Percentiles rank a stretch among this genome's conserved stretches.
Conservation (phyloP, 1,140 invertebrate genomes). For the Conus ventricosus region DNA sequence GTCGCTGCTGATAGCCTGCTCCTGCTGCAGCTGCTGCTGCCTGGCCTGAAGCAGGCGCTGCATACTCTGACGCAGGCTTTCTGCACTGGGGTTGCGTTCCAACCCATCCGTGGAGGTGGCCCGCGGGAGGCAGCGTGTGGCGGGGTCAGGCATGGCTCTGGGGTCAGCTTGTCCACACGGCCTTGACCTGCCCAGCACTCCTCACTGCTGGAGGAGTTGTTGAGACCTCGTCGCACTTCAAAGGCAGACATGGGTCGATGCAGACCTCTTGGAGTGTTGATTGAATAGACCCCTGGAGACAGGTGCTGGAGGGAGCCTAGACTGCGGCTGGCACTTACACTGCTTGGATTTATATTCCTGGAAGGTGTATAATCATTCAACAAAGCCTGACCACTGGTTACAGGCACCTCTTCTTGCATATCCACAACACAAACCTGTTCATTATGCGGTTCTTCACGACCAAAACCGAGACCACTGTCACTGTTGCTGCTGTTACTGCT, state of each 20-base stretch:
- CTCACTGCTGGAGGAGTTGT: slow-evolving; percentile 57
- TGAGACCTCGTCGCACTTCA: slow-evolving; percentile 45
- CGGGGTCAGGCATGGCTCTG: slow-evolving; percentile 60
- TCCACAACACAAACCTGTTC: slow-evolving; percentile 84
- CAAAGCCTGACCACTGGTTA: background rate
- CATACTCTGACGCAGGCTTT: slow-evolving; percentile 66
- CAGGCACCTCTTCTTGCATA: slow-evolving; percentile 71
- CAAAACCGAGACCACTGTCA: slow-evolving; percentile 94
- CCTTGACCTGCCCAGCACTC: slow-evolving; percentile 47
- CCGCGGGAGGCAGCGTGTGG: slow-evolving; percentile 17
- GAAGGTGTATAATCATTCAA: background rate
- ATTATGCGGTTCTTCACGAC: slow-evolving; percentile 82
- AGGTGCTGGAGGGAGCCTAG: slow-evolving; percentile 27
- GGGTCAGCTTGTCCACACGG: slow-evolving; percentile 55
- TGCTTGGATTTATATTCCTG: background rate
- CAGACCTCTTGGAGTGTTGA: slow-evolving; percentile 41
- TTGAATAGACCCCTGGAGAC: slow-evolving; percentile 45
- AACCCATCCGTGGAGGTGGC: slow-evolving; percentile 46
- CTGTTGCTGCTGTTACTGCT: slow-evolving; percentile 92
- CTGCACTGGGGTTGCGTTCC: slow-evolving; percentile 56
- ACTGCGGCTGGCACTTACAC: slow-evolving; percentile 9
- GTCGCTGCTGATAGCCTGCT: slow-evolving; percentile 59
- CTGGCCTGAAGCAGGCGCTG: slow-evolving; percentile 71
- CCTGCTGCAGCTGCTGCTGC: slow-evolving; percentile 50
- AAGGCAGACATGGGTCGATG: slow-evolving; percentile 44